Conservation (phyloP, 2,888 invertebrate species). For the Meiosimyza platycephala region DNA sequence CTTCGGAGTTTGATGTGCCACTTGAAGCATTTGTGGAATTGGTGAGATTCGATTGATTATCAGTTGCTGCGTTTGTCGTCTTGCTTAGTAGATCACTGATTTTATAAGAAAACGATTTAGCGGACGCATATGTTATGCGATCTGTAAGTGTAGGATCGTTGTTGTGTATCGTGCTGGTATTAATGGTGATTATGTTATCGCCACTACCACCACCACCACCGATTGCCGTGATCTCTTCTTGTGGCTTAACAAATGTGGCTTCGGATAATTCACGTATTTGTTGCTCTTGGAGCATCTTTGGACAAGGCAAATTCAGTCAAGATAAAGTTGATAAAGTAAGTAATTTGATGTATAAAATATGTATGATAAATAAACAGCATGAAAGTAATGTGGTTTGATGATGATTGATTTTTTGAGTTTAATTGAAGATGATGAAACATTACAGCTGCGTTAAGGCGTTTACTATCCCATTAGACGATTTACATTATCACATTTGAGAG, state of each 20-base stretch:
- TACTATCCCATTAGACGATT: too few species aligned
- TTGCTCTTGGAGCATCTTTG: slow-evolving; percentile 62
- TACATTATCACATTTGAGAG: background rate
- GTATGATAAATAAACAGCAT: background rate
- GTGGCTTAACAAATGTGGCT: slow-evolving; percentile 43
- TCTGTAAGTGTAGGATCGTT: slow-evolving; percentile 16
- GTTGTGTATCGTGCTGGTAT: slow-evolving; percentile 45
- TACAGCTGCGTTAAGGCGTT: slow-evolving; percentile 15
- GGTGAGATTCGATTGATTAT: background rate
- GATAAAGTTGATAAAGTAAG: slow-evolving; percentile 6
- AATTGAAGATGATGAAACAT: slow-evolving; percentile 32
- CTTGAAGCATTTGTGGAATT: background rate
- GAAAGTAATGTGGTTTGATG: background rate
- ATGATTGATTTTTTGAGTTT: slow-evolving; percentile 1
- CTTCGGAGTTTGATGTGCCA: background rate
- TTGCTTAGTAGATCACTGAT: slow-evolving; percentile 14
- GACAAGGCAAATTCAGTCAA: slow-evolving; percentile 36
- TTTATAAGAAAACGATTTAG: slow-evolving; percentile 25
- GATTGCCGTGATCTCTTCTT: slow-evolving; percentile 33
- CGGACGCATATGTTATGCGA: background rate
- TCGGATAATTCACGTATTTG: slow-evolving; percentile 43
- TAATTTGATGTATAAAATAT: background rate
- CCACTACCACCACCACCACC: slow-evolving; percentile 42
- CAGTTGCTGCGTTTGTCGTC: slow-evolving; percentile 4
- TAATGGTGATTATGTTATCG: slow-evolving; percentile 61